These are phyloP conservation scores for Erannis defoliaria DNA, from an alignment of 2,888 invertebrate genomes.

Conservation along the genomic window DNA sequence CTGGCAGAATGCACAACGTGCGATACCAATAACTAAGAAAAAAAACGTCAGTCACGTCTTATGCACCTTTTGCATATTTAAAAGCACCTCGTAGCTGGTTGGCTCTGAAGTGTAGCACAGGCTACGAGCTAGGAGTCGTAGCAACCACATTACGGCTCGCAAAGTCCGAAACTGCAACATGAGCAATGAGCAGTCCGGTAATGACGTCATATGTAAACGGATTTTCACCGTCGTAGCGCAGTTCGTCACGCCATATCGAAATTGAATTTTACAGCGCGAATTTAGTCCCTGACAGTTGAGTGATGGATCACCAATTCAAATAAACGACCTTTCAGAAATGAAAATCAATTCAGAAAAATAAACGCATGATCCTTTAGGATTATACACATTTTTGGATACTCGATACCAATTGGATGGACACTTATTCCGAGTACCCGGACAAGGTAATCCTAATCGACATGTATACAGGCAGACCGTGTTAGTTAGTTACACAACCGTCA, in stretches of 20 bases:
- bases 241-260: slow-evolving; percentile 48
- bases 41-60: slow-evolving; percentile 1
- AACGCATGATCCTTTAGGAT: slow-evolving; percentile 12
- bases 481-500: slow-evolving; percentile 43
- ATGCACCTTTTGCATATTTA: slow-evolving; percentile 36
- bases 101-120: neutral
- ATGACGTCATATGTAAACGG: slow-evolving; percentile 44
- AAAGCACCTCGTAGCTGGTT: slow-evolving; percentile 25
- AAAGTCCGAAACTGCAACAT: slow-evolving; percentile 26
- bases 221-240: slow-evolving; percentile 42
- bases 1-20: no score
- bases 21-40: no score
- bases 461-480: slow-evolving; percentile 29
- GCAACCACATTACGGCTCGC: slow-evolving; percentile 43
- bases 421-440: slow-evolving; percentile 26
- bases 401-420: slow-evolving; percentile 3
- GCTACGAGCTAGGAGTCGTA: slow-evolving; percentile 23
- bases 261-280: slow-evolving; percentile 59
- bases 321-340: slow-evolving; percentile 44
- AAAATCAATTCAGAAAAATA: slow-evolving; percentile 18
- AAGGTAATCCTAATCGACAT: slow-evolving; percentile 35
- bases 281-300: slow-evolving; percentile 42
- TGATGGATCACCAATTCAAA: slow-evolving; percentile 50
- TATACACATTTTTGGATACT: slow-evolving; percentile 4
- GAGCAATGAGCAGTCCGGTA: slow-evolving; percentile 23